Conservation (phyloP, 2,797 vertebrate species). For the Lithobates pipiens region DNA sequence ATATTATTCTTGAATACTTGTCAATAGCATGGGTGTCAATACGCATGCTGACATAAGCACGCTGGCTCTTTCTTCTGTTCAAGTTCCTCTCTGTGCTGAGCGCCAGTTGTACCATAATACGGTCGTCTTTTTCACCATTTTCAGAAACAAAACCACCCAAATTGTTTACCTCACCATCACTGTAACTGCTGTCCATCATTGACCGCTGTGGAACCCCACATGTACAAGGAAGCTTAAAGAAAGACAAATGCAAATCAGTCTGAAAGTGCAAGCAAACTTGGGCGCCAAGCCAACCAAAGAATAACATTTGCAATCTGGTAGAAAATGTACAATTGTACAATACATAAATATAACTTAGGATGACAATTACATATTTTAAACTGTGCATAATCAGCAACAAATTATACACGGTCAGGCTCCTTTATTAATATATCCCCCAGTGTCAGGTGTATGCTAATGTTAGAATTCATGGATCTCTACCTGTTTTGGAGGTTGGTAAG, state of each 20-base stretch:
- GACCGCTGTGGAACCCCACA: constrained; percentile 79
- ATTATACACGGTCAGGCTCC: too few relatives aligned
- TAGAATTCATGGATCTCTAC: too few relatives aligned
- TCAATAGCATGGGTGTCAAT: constrained; percentile 93
- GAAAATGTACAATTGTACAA: too few relatives aligned
- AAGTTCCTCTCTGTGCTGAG: constrained; percentile 81
- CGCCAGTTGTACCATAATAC: constrained; percentile 84
- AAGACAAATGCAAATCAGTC: not conserved
- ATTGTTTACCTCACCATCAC: constrained; percentile 82
- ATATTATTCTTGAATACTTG: constrained; percentile 90
- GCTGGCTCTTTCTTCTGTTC: constrained; percentile 75
- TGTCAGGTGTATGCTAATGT: too few relatives aligned
- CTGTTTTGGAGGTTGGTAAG: too few relatives aligned
- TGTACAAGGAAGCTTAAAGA: constrained; percentile 81
- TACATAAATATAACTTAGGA: too few relatives aligned
- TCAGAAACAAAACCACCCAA: constrained; percentile 80
- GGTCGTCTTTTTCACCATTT: constrained; percentile 81
- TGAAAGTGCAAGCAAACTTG: not conserved
- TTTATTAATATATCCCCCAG: too few relatives aligned
- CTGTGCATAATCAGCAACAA: too few relatives aligned
- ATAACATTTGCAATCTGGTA: too few relatives aligned
- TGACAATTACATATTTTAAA: too few relatives aligned
- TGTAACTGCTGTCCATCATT: constrained; percentile 83
- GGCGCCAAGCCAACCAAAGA: too few relatives aligned
- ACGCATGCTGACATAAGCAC: constrained; percentile 80